Evolutionary conservation across 2,113 vertebrate species (phyloP).

Genomic region (Danionella cerebrum): DNA sequence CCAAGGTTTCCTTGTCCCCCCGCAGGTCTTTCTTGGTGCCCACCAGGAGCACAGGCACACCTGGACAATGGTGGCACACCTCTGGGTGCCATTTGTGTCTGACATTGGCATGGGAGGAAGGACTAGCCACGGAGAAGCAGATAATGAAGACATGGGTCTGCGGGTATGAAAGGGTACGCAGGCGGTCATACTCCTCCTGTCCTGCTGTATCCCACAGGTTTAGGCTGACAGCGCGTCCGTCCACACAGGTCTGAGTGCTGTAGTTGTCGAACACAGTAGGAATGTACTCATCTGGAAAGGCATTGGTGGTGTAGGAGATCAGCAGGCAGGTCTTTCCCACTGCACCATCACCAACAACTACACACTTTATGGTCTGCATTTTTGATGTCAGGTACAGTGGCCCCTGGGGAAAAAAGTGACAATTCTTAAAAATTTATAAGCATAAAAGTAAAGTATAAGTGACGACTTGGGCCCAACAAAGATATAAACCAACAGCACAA

Average conservation of each 20-base stretch:
- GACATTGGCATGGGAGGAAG: slow-evolving; percentile 72
- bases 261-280: slow-evolving; percentile 79
- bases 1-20: slow-evolving; percentile 65
- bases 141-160: slow-evolving; percentile 75
- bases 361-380: slow-evolving; percentile 78
- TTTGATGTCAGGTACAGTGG: slow-evolving; percentile 46
- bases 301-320: slow-evolving; percentile 76
- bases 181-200: slow-evolving; percentile 73
- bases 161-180: slow-evolving; percentile 70
- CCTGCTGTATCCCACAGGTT: slow-evolving; percentile 78
- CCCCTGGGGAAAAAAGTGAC: slow-evolving; percentile 8
- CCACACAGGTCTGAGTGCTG: slow-evolving; percentile 72
- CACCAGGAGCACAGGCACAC: slow-evolving; percentile 70
- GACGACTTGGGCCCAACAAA: no score
- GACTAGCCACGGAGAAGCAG: slow-evolving; percentile 75
- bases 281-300: slow-evolving; percentile 76
- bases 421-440: no score
- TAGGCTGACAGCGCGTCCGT: slow-evolving; percentile 70
- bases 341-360: slow-evolving; percentile 75
- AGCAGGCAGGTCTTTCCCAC: slow-evolving; percentile 78
- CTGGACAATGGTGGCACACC: slow-evolving; percentile 72
- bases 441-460: no score
- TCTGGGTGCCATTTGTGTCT: slow-evolving; percentile 77
- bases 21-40: slow-evolving; percentile 74
- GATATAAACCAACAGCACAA: no score